phyloP scores from a whole-genome alignment of 2,797 vertebrate species.

The Myripristis murdjan region DNA sequence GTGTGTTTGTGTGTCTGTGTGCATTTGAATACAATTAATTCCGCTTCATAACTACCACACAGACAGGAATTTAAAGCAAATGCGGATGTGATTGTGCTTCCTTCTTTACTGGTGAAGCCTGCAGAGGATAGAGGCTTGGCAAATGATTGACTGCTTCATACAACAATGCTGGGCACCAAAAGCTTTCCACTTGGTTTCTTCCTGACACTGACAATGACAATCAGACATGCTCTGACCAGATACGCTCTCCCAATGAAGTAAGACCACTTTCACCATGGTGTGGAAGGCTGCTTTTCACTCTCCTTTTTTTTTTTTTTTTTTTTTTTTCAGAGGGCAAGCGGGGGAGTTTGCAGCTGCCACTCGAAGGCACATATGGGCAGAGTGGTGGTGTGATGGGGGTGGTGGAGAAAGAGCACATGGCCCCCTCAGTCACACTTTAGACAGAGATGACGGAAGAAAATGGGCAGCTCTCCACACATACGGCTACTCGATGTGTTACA shows the following conservation, averaged over 20 bases:
- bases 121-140: background rate
- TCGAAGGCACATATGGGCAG: conserved; percentile 78
- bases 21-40: conserved; percentile 23
- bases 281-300: conserved; percentile 62
- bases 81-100: background rate
- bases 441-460: conserved; percentile 42
- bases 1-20: background rate
- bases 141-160: conserved; percentile 11
- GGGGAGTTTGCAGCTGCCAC: conserved; percentile 82
- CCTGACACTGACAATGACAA: conserved; percentile 20
- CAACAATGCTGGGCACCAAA: conserved; percentile 1
- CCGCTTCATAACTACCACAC: conserved; percentile 29
- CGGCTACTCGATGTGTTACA: conserved; percentile 10
- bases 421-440: conserved; percentile 69
- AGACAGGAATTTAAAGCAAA: background rate
- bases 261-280: conserved; percentile 38
- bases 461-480: conserved; percentile 29
- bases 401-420: conserved; percentile 66
- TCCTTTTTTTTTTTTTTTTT: too few relatives aligned
- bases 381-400: conserved; percentile 52
- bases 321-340: conserved; percentile 60
- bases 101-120: background rate
- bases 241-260: conserved; percentile 21
- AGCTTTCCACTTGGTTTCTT: conserved; percentile 25
- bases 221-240: conserved; percentile 31